These are phyloP conservation scores for Gryllus bimaculatus DNA, from an alignment of 1,140 invertebrate genomes.

Conservation along the genomic window DNA sequence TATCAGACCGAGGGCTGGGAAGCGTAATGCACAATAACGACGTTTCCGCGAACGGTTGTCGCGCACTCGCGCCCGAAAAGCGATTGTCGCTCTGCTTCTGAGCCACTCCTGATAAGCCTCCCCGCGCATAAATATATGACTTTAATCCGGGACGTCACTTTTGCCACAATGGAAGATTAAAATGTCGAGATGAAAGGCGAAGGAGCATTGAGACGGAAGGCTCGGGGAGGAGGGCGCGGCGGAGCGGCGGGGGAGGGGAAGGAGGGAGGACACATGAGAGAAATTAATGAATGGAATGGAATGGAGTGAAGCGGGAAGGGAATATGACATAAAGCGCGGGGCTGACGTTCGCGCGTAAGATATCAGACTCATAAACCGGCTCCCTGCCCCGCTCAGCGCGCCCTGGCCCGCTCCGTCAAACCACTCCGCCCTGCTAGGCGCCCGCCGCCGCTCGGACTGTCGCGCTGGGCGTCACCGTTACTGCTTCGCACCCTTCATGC, in stretches of 20 bases:
- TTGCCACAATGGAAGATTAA: slow-evolving; percentile 1
- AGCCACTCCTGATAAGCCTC: neutral
- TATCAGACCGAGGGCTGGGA: neutral
- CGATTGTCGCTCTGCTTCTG: neutral
- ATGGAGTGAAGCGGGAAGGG: neutral
- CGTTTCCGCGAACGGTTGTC: neutral
- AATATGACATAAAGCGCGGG: neutral
- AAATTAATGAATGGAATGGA: slow-evolving; percentile 1
- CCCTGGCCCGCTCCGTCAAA: no score
- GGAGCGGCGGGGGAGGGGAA: neutral
- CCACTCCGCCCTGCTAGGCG: no score
- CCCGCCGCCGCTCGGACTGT: no score
- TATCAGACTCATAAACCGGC: neutral
- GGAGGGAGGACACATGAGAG: neutral
- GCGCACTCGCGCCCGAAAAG: neutral
- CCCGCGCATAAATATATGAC: neutral
- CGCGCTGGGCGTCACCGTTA: no score
- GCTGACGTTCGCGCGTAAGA: neutral
- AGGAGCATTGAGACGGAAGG: neutral
- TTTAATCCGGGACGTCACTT: slow-evolving; percentile 1
- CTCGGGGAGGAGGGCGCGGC: neutral
- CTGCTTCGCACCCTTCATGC: no score
- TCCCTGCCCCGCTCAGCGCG: neutral
- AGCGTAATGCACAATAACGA: neutral
- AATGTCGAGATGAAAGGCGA: neutral